phyloP scores from a whole-genome alignment of 92 coral and sea anemone genomes.

The Meandrina meandrites region DNA sequence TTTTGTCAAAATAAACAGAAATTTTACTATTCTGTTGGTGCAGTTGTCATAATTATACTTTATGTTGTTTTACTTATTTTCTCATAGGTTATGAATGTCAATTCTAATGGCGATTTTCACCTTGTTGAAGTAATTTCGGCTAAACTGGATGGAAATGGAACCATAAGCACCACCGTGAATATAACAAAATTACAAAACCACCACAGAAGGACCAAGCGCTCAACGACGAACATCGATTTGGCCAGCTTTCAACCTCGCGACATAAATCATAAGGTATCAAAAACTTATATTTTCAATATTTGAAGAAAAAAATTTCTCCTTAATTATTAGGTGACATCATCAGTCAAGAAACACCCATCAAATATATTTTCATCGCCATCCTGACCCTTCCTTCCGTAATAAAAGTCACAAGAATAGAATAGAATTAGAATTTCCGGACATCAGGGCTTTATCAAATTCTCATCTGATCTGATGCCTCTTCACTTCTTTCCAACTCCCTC shows the following conservation, averaged over 20 bases:
- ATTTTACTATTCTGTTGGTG: neutral
- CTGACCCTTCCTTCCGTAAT: too few relatives aligned
- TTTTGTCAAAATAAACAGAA: too few relatives aligned
- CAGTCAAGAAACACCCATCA: too few relatives aligned
- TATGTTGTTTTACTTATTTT: neutral
- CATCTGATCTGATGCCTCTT: too few relatives aligned
- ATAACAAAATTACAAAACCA: neutral
- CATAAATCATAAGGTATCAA: slow-evolving; percentile 20
- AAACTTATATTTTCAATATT: neutral
- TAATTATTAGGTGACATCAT: too few relatives aligned
- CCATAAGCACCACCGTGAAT: slow-evolving; percentile 18
- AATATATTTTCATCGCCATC: too few relatives aligned
- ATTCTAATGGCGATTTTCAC: slow-evolving; percentile 28
- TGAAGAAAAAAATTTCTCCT: too few relatives aligned
- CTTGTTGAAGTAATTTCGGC: slow-evolving; percentile 38
- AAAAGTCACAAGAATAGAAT: too few relatives aligned
- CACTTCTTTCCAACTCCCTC: too few relatives aligned
- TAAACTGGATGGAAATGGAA: slow-evolving; percentile 19
- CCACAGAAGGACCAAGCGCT: slow-evolving; percentile 21
- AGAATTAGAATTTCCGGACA: too few relatives aligned
- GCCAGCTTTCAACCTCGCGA: neutral
- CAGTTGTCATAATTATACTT: neutral
- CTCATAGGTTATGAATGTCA: slow-evolving; percentile 31
- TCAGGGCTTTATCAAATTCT: too few relatives aligned
- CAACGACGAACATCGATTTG: neutral